phyloP scores from a whole-genome alignment of 2,797 vertebrate genomes.

The Morelia viridis region DNA sequence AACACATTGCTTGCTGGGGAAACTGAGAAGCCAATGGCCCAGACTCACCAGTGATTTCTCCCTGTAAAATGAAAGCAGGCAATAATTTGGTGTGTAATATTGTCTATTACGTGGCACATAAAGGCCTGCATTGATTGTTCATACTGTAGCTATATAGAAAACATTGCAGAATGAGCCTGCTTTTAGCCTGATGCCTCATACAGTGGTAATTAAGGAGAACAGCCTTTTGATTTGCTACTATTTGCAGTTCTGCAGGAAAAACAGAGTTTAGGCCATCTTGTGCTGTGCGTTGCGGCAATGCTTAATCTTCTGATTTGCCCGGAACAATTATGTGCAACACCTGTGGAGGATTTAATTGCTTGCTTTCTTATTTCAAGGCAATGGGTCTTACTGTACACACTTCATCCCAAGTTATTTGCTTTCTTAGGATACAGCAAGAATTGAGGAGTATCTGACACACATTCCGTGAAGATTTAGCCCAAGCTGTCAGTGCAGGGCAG shows the following conservation, averaged over 20 bases:
- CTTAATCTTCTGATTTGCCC: slow-evolving; percentile 76
- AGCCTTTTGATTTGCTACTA: slow-evolving; percentile 79
- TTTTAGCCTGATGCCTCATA: slow-evolving; percentile 80
- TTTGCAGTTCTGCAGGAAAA: slow-evolving; percentile 78
- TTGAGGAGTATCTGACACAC: slow-evolving; percentile 65
- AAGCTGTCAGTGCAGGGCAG: not conserved
- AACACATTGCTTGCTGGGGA: slow-evolving; percentile 68
- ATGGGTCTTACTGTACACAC: slow-evolving; percentile 71
- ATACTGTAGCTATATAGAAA: slow-evolving; percentile 76
- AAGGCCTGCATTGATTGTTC: slow-evolving; percentile 75
- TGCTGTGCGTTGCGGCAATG: slow-evolving; percentile 74
- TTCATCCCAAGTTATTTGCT: slow-evolving; percentile 51
- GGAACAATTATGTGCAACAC: slow-evolving; percentile 74
- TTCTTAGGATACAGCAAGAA: slow-evolving; percentile 56
- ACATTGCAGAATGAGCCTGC: slow-evolving; percentile 81
- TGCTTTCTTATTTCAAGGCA: slow-evolving; percentile 71
- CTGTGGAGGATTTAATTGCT: slow-evolving; percentile 79
- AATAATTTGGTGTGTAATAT: slow-evolving; percentile 73
- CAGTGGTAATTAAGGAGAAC: slow-evolving; percentile 82
- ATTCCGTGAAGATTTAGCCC: slow-evolving; percentile 53
- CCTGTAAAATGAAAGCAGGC: slow-evolving; percentile 68
- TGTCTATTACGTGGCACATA: slow-evolving; percentile 75
- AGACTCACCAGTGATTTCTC: slow-evolving; percentile 67
- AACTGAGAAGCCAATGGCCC: slow-evolving; percentile 71
- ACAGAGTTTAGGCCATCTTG: slow-evolving; percentile 77